Base-by-base conservation (phyloP, 2,888 invertebrate species). In the Eurois occulta region DNA sequence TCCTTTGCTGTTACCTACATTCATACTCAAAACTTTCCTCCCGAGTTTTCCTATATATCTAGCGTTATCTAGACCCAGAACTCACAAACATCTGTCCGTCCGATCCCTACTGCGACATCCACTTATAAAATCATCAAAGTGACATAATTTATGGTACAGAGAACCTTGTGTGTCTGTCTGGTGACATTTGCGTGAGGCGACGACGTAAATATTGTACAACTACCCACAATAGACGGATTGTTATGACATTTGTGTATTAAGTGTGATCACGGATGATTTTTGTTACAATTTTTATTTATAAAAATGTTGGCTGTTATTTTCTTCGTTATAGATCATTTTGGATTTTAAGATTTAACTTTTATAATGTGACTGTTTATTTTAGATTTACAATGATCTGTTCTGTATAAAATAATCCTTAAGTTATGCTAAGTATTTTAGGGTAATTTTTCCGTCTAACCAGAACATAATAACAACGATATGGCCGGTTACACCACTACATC, bases 151-250 rank as follows among this genome's bases (percentile, higher is more conserved):
- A 84, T 75, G 52, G 70, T 28, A 24, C 16, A 52, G 6, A 46
- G 43, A 43, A 68, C 60, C 73, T 74, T 72, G 78, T 71, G 11
- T 60, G 69, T 74, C 67, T 55, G 73, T 74, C 69, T 70, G 35
- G 55, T 87, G 87, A 87, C 88, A 88, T 87, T 87, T 83, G 88
- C 89, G 86, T 89, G 88, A 70, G 72, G 81, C 41, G 73, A 75
- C 71, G n/a, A 71, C 72, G 28, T 78, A 71, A 77, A 80, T 78
- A 80, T 73, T 77, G 55, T 74, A 88, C 41, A 77, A 60, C 70
- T 66, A 74, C 52, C 72, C 65, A 73, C 73, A 79, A 71, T 58
- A 5, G 46, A 66, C 43, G 60, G 41, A 77, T 80, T 85, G 78
- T 85, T 85, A 74, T 88, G 85, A 87, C 88, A 80, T 88, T 82